Conservation (phyloP, 2,113 vertebrate genomes). For the Platanista minor region DNA sequence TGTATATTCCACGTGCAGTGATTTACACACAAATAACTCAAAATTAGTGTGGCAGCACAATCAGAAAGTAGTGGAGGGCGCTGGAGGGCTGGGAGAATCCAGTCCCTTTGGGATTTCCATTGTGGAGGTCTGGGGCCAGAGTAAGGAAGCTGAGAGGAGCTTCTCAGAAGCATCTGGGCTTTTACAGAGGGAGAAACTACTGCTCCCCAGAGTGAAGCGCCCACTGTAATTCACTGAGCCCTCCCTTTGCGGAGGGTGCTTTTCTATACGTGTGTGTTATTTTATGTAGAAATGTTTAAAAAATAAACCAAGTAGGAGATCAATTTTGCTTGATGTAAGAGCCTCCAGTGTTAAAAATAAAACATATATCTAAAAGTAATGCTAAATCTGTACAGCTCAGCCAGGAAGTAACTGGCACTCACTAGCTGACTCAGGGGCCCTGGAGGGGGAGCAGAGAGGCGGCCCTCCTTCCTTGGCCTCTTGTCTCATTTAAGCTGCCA, state of each 20-base stretch:
- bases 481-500: not conserved
- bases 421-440: not conserved
- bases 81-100: no score
- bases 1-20: no score
- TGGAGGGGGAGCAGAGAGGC: not conserved
- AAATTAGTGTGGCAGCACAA: not conserved
- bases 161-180: not conserved
- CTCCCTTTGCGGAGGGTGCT: not conserved
- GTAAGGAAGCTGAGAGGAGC: not conserved
- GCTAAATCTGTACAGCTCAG: no score
- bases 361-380: not conserved
- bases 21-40: not conserved
- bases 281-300: not conserved
- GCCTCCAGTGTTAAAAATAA: not conserved
- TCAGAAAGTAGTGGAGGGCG: rapidly evolving
- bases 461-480: not conserved
- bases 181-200: no score
- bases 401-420: not conserved
- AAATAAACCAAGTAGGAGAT: not conserved
- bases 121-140: not conserved
- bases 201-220: rapidly evolving
- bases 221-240: rapidly evolving
- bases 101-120: not conserved
- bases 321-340: not conserved
- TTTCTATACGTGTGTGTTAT: not conserved